These are phyloP conservation scores for Epistrophella euchroma DNA, from an alignment of 2,888 invertebrate genomes.

Conservation along the genomic window DNA sequence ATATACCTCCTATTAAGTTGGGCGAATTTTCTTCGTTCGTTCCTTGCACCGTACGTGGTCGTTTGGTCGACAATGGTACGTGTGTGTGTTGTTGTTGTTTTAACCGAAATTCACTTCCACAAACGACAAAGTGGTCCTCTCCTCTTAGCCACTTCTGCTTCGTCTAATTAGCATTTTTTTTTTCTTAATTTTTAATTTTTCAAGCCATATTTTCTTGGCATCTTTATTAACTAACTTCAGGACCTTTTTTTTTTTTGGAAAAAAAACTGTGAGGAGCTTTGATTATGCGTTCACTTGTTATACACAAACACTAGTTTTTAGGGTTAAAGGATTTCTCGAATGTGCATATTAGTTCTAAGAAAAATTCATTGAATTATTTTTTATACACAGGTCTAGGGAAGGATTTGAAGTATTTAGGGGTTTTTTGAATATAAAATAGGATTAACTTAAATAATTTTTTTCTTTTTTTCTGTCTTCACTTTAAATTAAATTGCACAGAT, in stretches of 20 bases:
- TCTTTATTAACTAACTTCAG: conserved; percentile 14
- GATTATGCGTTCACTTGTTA: conserved; percentile 48
- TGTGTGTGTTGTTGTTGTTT: conserved; percentile 55
- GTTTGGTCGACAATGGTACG: conserved; percentile 2
- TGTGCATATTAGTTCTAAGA: conserved; percentile 13
- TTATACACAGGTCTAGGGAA: conserved; percentile 9
- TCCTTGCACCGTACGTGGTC: conserved; percentile 60
- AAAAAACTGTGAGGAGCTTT: conserved; percentile 15
- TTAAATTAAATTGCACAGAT: conserved; percentile 49
- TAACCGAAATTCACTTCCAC: conserved; percentile 58
- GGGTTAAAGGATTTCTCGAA: conserved; percentile 31
- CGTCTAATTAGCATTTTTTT: conserved; percentile 72
- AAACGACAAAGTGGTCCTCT: conserved; percentile 44
- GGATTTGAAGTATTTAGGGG: conserved; percentile 5
- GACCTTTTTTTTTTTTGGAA: conserved; percentile 3
- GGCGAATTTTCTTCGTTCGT: conserved; percentile 70
- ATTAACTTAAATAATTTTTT: conserved; percentile 4
- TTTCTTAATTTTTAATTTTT: conserved; percentile 28
- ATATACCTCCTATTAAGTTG: conserved; percentile 75
- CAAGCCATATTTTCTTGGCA: conserved; percentile 14
- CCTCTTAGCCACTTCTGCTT: conserved; percentile 65
- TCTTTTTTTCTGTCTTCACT: conserved; percentile 27
- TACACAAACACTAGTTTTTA: conserved; percentile 34
- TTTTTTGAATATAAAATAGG: conserved; percentile 23
- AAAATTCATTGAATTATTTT: conserved; percentile 28